Base-by-base conservation (phyloP, 2,888 invertebrate species). In the Pseudanteris insignis region DNA sequence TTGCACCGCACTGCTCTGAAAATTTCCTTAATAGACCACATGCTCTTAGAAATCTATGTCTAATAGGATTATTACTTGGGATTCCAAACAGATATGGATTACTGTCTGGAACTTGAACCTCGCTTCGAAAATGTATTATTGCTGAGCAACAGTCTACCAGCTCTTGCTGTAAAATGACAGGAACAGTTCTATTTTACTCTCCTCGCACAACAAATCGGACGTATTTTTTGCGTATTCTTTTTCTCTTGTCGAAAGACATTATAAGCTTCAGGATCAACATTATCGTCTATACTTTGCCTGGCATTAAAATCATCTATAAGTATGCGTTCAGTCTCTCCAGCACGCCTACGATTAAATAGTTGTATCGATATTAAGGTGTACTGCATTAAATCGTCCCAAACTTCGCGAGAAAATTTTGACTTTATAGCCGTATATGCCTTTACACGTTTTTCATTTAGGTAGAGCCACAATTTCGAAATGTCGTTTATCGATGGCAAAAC, bases 301-400 rank as follows among this genome's bases (percentile, higher is more conserved):
- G 30, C 46, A 0, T 57, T 29, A 8, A 64, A 69, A 58, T 68
- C 63, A 4, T 67, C 54, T 1, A 69, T 26, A 1, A 48, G 38
- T 1, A 64, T 11, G 4, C 67, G 15, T 41, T 69, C 66, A 1
- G 65, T 60, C 47, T 69, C 69, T 0, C 69, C 68, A 0, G 67
- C 47, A 8, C 66, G 41, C 2, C 68, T 57, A 7, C 67, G 65
- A 50, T 70, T 68, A 15, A 69, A 70, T 7, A 69, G 8, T 34
- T 63, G 66, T 1, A 67, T 24, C 2, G 60, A 48, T 2, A 63
- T 34, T 1, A 69, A 34, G 1, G 57, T 53, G 2, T 12, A 29
- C n/a, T 26, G 6, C 8, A 26, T 5, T 8, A 26, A 9, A 3
- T 26, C 21, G 21, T 5, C 4, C 21, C 21, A 21, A 3, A 7